Conservation (phyloP, 2,113 vertebrate species). For the Pica pica region DNA sequence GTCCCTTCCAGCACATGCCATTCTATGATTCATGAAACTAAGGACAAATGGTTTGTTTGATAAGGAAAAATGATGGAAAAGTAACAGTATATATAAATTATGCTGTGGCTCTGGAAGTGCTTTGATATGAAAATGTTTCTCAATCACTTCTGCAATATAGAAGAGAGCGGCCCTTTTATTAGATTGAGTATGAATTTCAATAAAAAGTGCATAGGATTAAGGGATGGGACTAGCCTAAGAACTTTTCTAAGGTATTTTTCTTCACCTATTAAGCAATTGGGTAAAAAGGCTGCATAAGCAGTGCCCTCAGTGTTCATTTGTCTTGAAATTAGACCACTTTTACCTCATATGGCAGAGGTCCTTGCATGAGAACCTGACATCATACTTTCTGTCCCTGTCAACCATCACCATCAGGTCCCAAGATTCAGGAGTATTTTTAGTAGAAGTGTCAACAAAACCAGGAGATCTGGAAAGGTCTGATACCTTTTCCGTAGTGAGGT, state of each 20-base stretch:
- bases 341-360: background rate
- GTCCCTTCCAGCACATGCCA: background rate
- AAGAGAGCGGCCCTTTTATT: background rate
- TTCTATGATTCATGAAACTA: background rate
- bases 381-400: background rate
- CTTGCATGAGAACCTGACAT: rapidly evolving
- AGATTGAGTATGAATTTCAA: background rate
- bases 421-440: background rate
- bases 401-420: background rate
- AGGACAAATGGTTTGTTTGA: background rate
- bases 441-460: background rate
- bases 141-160: background rate
- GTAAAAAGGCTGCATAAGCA: background rate
- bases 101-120: background rate
- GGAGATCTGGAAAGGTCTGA: background rate
- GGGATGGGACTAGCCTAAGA: background rate
- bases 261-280: background rate
- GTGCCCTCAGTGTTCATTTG: background rate
- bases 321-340: background rate
- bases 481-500: background rate
- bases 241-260: background rate
- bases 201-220: background rate
- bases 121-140: background rate
- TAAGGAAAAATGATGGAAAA: background rate
- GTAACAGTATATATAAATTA: background rate